These are phyloP conservation scores for Ecliptopera silaceata DNA, from an alignment of 2,888 invertebrate genomes.

Conservation along the genomic window DNA sequence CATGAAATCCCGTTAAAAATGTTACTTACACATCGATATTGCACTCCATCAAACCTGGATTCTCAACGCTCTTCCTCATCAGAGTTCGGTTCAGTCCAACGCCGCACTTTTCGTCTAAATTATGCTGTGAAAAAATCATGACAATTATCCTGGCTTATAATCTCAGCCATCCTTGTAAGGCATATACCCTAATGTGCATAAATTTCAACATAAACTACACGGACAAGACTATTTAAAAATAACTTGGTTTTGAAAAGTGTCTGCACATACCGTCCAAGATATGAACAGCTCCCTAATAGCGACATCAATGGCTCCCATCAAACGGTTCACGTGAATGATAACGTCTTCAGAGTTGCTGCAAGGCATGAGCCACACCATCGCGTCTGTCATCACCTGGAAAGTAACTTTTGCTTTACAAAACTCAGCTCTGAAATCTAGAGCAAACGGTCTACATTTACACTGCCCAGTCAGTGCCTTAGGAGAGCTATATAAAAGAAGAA, in stretches of 20 bases:
- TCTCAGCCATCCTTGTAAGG: no score
- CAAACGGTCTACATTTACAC: no score
- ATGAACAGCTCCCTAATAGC: conserved; percentile 71
- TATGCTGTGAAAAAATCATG: conserved; percentile 59
- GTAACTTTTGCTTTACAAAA: not conserved
- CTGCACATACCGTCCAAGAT: conserved; percentile 67
- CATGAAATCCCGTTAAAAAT: not conserved
- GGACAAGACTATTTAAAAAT: no score
- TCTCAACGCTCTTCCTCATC: conserved; percentile 85
- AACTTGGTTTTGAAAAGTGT: no score
- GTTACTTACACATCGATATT: conserved; percentile 88
- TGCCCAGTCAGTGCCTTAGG: no score
- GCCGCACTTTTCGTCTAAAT: conserved; percentile 83
- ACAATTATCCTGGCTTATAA: not conserved
- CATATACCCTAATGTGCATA: no score
- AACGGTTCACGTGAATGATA: conserved; percentile 85
- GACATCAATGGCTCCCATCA: conserved; percentile 83
- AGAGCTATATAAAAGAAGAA: not conserved
- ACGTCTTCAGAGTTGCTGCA: conserved; percentile 89
- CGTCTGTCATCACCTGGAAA: conserved; percentile 85
- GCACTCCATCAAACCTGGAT: conserved; percentile 87
- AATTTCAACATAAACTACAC: no score
- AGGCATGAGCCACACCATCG: conserved; percentile 89
- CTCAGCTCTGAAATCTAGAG: no score
- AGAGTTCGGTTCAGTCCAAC: conserved; percentile 86